These are phyloP conservation scores for Ceratoteleas bidentatus DNA, from an alignment of 1,140 invertebrate species.

Conservation along the genomic window DNA sequence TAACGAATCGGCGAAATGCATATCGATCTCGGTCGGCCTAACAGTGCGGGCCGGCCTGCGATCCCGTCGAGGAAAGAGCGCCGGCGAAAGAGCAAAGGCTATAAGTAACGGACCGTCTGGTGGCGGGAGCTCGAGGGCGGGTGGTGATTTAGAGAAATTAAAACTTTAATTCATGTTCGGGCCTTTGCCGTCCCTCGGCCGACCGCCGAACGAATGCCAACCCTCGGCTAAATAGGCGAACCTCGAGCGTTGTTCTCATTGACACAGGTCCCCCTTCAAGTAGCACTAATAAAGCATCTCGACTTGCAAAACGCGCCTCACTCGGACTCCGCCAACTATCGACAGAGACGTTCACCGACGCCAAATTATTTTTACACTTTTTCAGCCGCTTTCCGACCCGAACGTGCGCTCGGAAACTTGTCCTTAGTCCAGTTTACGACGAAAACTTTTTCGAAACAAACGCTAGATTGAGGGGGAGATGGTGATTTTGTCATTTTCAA, in stretches of 20 bases:
- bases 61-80: conserved; percentile 70
- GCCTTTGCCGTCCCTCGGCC: conserved; percentile 39
- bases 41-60: conserved; percentile 25
- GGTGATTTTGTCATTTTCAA: not conserved
- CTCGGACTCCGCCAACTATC: conserved; percentile 46
- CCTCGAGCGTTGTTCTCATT: conserved; percentile 73
- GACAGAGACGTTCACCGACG: conserved; percentile 53
- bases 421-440: conserved; percentile 18
- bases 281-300: conserved; percentile 75
- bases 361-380: conserved; percentile 59
- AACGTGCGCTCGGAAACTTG: conserved; percentile 19
- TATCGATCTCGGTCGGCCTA: conserved; percentile 72
- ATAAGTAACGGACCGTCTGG: conserved; percentile 81
- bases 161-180: conserved; percentile 82
- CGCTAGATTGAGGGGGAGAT: not conserved
- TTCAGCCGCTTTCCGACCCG: conserved; percentile 29
- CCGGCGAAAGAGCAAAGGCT: conserved; percentile 78
- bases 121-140: conserved; percentile 78
- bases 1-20: conserved; percentile 68
- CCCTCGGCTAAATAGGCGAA: conserved; percentile 75
- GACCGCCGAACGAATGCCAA: conserved; percentile 68
- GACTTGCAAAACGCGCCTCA: conserved; percentile 61
- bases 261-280: conserved; percentile 69
- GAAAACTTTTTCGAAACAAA: not conserved
- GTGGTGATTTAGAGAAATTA: conserved; percentile 82